Evolutionary conservation across 1,140 invertebrate genomes (phyloP).

Genomic region (Lepeophtheirus salmonis): DNA sequence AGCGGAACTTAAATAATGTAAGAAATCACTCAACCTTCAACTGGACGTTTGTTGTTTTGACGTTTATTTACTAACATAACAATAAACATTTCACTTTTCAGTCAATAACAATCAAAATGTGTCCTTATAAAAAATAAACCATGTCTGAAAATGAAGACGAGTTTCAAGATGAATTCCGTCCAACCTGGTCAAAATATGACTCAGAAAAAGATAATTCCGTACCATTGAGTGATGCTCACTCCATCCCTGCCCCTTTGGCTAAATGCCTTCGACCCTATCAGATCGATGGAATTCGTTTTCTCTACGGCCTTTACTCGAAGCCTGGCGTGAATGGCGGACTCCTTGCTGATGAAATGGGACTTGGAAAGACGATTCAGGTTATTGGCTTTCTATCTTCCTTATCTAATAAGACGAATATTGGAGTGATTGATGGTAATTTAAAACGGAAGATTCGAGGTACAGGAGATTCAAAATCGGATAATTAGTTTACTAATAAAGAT

Average conservation of each 20-base stretch:
- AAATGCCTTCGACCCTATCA: conserved; percentile 1
- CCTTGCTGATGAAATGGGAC: conserved; percentile 19
- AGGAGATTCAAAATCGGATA: too few relatives aligned
- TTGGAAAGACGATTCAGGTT: conserved; percentile 11
- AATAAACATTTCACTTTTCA: too few relatives aligned
- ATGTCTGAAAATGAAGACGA: not conserved
- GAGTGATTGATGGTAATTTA: not conserved
- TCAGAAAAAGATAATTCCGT: not conserved
- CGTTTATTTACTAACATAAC: too few relatives aligned
- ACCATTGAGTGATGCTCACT: not conserved
- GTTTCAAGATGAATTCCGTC: not conserved
- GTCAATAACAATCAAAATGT: too few relatives aligned
- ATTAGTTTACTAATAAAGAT: too few relatives aligned
- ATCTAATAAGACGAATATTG: not conserved
- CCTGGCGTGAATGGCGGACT: conserved; percentile 1
- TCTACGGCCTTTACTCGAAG: not conserved
- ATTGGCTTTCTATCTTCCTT: conserved; percentile 3
- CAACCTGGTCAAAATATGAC: not conserved
- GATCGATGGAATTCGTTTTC: not conserved
- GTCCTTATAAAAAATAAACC: too few relatives aligned
- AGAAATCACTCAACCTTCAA: too few relatives aligned
- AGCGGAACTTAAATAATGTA: too few relatives aligned
- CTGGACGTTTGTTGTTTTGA: too few relatives aligned
- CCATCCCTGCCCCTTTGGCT: not conserved
- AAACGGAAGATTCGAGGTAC: not conserved